Percentiles rank a stretch among this genome's conserved stretches.
These are phyloP conservation scores for Tapirus terrestris DNA, from an alignment of 2,113 vertebrate genomes.

Conservation along the genomic window DNA sequence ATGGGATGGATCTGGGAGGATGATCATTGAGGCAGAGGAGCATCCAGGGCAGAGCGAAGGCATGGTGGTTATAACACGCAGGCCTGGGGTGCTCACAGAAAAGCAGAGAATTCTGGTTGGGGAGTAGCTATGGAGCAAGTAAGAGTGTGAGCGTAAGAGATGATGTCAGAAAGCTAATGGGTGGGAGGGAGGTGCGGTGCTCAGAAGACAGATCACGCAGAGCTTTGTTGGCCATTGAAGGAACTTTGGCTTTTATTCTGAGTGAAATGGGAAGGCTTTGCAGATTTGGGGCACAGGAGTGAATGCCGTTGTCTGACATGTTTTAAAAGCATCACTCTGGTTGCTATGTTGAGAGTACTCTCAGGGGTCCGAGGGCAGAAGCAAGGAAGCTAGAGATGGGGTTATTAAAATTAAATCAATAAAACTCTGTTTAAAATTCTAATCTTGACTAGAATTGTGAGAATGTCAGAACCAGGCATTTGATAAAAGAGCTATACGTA, in stretches of 20 bases:
- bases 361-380: background rate
- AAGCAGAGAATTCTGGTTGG: background rate
- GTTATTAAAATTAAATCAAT: slow-evolving; percentile 14
- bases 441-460: slow-evolving; percentile 23
- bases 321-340: slow-evolving; percentile 28
- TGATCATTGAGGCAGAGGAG: background rate
- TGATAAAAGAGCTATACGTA: background rate
- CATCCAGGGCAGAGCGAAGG: background rate
- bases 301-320: slow-evolving; percentile 12
- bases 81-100: background rate
- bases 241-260: slow-evolving; percentile 30
- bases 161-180: slow-evolving; percentile 1
- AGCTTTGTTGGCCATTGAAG: slow-evolving; percentile 3
- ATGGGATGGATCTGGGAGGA: background rate
- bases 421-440: slow-evolving; percentile 11
- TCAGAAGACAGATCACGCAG: background rate
- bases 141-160: background rate
- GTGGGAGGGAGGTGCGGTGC: background rate
- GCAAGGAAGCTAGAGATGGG: background rate
- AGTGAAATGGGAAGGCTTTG: slow-evolving; percentile 9
- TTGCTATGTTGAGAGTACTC: background rate
- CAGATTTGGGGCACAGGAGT: background rate
- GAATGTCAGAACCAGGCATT: background rate
- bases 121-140: background rate
- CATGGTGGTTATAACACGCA: background rate